Conservation (phyloP, 2,888 invertebrate genomes). For the Tetragonula carbonaria region DNA sequence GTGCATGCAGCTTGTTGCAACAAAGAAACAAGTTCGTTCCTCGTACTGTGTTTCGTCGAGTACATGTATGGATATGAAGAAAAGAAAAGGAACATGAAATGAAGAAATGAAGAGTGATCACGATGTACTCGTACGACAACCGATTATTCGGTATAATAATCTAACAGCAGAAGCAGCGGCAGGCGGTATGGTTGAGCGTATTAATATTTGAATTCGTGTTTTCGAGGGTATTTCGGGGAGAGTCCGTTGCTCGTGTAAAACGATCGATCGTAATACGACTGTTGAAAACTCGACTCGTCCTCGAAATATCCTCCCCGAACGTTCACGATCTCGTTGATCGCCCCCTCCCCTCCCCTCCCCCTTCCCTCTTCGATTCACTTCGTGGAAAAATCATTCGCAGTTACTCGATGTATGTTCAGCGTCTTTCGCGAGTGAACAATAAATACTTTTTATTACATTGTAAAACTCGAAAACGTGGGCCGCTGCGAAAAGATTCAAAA, state of each 20-base stretch:
- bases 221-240: background rate
- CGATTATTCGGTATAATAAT: constrained; percentile 4
- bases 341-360: too few relatives aligned
- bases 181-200: background rate
- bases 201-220: background rate
- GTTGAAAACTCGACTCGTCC: background rate
- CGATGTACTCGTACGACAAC: constrained; percentile 19
- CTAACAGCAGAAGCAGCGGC: constrained; percentile 8
- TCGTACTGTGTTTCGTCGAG: constrained; percentile 8
- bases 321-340: background rate
- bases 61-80: background rate
- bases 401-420: constrained; percentile 74
- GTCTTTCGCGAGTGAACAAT: constrained; percentile 77
- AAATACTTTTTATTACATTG: constrained; percentile 79
- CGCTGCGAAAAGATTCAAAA: background rate
- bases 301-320: constrained; percentile 8
- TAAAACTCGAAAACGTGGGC: constrained; percentile 78
- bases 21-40: constrained; percentile 15
- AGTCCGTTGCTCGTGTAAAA: background rate
- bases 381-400: constrained; percentile 46
- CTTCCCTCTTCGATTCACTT: background rate
- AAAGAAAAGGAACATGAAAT: background rate
- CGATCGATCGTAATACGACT: constrained; percentile 18
- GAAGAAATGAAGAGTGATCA: constrained; percentile 7
- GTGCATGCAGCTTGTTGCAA: constrained; percentile 12